Evolutionary conservation across 1,140 invertebrate species (phyloP).

Genomic region (Rhyzopertha dominica): DNA sequence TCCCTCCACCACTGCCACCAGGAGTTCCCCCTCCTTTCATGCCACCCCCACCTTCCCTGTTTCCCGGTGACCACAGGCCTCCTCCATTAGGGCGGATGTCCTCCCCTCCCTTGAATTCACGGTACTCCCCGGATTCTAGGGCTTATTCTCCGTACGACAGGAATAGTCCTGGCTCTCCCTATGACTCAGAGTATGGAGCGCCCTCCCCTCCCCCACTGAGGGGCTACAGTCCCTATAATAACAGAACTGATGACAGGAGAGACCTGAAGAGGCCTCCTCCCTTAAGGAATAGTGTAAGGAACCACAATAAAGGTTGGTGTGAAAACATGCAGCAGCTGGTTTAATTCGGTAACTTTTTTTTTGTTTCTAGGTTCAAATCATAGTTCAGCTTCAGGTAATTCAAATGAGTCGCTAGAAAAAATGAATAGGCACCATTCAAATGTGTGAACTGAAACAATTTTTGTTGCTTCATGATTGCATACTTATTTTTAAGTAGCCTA

Average conservation of each 20-base stretch:
- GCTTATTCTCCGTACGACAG: constrained; percentile 40
- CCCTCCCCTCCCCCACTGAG: constrained; percentile 27
- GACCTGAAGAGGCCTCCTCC: constrained; percentile 29
- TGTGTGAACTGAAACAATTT: too few species aligned
- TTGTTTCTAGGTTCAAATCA: constrained; percentile 24
- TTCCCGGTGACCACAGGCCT: constrained; percentile 55
- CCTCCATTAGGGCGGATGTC: constrained; percentile 60
- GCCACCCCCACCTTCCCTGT: constrained; percentile 44
- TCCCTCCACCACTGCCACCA: constrained; percentile 42
- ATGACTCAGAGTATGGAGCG: constrained; percentile 38
- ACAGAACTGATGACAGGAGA: constrained; percentile 31
- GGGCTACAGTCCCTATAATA: constrained; percentile 35
- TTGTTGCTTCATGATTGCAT: too few species aligned
- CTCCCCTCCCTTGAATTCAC: constrained; percentile 47
- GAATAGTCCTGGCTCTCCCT: constrained; percentile 37
- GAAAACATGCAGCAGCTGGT: constrained; percentile 1
- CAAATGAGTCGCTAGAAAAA: constrained; percentile 41
- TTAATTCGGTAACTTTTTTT: constrained; percentile 6
- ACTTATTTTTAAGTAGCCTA: constrained; percentile 1
- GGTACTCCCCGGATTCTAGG: constrained; percentile 37
- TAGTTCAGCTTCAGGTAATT: constrained; percentile 41
- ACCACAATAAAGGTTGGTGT: constrained; percentile 29
- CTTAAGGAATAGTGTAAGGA: constrained; percentile 25
- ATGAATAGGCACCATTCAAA: constrained; percentile 34
- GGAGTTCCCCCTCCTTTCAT: constrained; percentile 34